phyloP scores from a whole-genome alignment of 2,888 invertebrate genomes.

The Dasypolia templi region DNA sequence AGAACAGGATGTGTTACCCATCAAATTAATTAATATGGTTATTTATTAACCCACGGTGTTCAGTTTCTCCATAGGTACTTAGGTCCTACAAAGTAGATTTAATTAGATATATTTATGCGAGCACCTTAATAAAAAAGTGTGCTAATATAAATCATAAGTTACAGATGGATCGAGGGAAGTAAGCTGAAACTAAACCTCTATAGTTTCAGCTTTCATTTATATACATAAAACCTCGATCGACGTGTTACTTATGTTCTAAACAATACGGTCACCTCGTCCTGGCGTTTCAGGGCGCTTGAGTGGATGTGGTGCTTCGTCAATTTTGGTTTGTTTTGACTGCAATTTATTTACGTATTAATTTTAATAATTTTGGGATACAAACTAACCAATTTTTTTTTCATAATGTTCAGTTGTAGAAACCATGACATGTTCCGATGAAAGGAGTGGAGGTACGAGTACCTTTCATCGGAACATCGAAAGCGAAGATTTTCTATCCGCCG shows the following conservation, averaged over 20 bases:
- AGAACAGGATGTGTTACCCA: not conserved
- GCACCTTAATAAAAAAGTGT: not conserved
- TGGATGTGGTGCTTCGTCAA: too few species aligned
- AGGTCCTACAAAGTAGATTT: not conserved
- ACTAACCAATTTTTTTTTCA: too few species aligned
- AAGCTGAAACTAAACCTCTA: not conserved
- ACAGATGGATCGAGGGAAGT: too few species aligned
- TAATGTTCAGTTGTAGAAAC: slow-evolving; percentile 8
- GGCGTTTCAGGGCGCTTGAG: too few species aligned
- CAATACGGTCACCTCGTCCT: too few species aligned
- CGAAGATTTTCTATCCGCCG: slow-evolving; percentile 57
- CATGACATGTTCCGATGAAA: too few species aligned
- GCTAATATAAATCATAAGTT: not conserved
- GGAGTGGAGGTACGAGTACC: too few species aligned
- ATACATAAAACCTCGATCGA: not conserved
- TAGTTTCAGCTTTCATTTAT: not conserved
- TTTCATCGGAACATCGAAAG: slow-evolving; percentile 41
- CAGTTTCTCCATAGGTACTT: not conserved
- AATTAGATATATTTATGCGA: not conserved
- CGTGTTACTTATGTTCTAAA: not conserved
- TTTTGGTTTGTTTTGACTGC: too few species aligned
- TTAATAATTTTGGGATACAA: too few species aligned
- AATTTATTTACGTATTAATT: too few species aligned
- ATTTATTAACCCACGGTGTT: too few species aligned
- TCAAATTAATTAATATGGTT: not conserved